These are phyloP conservation scores for Idris sp. DNA, from an alignment of 1,140 invertebrate species.

Conservation along the genomic window DNA sequence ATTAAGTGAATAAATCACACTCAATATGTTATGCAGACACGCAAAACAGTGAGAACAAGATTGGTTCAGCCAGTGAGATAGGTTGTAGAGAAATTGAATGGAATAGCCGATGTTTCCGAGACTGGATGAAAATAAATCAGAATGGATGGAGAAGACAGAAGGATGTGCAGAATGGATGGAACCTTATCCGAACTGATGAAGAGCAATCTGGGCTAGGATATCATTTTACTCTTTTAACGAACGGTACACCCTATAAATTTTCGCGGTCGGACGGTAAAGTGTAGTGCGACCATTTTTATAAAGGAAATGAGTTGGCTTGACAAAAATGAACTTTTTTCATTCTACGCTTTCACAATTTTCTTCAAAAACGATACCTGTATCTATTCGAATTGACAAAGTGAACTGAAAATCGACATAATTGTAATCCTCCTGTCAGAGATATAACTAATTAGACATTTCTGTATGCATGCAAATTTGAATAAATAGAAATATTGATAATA, in stretches of 20 bases:
- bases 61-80: constrained; percentile 29
- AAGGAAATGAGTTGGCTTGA: constrained; percentile 46
- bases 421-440: no score
- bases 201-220: constrained; percentile 54
- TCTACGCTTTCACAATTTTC: not conserved
- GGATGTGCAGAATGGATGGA: constrained; percentile 51
- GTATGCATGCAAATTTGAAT: no score
- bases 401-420: not conserved
- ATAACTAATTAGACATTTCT: no score
- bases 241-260: constrained; percentile 57
- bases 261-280: constrained; percentile 34
- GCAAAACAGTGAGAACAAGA: constrained; percentile 30
- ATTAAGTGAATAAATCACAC: constrained; percentile 43
- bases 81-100: constrained; percentile 61
- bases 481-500: no score
- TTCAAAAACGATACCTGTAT: constrained; percentile 6
- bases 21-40: constrained; percentile 32
- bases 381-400: not conserved
- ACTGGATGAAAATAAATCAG: constrained; percentile 60
- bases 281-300: constrained; percentile 36
- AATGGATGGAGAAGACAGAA: constrained; percentile 49
- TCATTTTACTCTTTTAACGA: constrained; percentile 62
- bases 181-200: constrained; percentile 52
- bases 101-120: constrained; percentile 60
- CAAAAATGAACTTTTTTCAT: constrained; percentile 37